Percentiles rank a stretch among this genome's conserved stretches.
These are phyloP conservation scores for Aplysina aerophoba DNA, from an alignment of 37 sponge, comb jelly and placozoan species.

Conservation along the genomic window DNA sequence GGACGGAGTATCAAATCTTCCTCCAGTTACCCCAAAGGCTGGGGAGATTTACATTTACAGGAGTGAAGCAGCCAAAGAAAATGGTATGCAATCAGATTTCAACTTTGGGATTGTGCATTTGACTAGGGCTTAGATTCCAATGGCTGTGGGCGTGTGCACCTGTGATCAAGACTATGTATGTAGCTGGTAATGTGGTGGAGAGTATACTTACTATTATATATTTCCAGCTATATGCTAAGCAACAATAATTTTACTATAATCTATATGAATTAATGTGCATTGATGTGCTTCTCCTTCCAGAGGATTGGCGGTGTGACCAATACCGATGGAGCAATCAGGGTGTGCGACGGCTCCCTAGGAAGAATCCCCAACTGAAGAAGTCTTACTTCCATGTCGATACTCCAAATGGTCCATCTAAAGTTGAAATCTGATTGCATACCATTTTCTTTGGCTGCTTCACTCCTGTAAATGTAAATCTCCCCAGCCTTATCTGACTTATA, in stretches of 20 bases:
- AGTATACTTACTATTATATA: not conserved
- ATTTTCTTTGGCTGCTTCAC: too few relatives aligned
- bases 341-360: conserved; percentile 24
- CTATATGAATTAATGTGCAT: not conserved
- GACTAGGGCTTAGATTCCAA: not conserved
- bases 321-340: conserved; percentile 37
- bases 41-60: conserved; percentile 48
- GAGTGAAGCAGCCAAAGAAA: conserved; percentile 16
- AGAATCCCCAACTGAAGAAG: conserved; percentile 28
- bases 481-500: too few relatives aligned
- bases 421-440: too few relatives aligned
- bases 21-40: conserved; percentile 41
- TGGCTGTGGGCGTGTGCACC: not conserved
- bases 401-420: conserved; percentile 3
- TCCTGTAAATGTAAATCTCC: too few relatives aligned
- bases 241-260: conserved; percentile 14
- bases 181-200: conserved; percentile 3
- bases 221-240: not conserved
- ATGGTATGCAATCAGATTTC: not conserved
- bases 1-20: conserved; percentile 33
- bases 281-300: conserved; percentile 3
- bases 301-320: conserved; percentile 34
- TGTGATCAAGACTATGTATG: not conserved
- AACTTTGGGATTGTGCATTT: not conserved
- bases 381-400: conserved; percentile 23